Evolutionary conservation across 2,888 invertebrate genomes (phyloP), one percentile per base, ranked within the genome.

Genomic region (Idaea aversata): DNA sequence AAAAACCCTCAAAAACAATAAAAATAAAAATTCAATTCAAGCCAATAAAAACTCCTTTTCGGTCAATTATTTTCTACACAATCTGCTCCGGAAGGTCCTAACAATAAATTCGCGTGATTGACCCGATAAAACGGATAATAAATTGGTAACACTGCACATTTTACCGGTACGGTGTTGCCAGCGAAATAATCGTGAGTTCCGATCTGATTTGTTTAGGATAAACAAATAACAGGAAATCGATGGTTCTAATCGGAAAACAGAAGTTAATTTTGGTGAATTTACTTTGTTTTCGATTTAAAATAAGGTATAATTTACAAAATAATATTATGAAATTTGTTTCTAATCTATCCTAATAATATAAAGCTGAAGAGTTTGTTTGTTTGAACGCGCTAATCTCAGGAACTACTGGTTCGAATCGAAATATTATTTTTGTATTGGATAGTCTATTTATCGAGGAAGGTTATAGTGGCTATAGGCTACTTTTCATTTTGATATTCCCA

Each of bases 91-190:
- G 47, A 47, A 47, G 47, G 47, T 47, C 47, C 47, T 47, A 47
- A 47, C 47, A 47, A 47, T 47, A 47, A 47, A 47, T 47, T 47
- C 47, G 47, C 47, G 47, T 47, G 47, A 47, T 47, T 47, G 47
- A 47, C 58, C 15, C 7, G 58, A 59, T 59, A 59, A 59, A n/a
- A 16, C 7, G 58, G 16, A 59, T 16, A 59, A 59, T 59, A 59
- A 59, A 59, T 59, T 59, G 58, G 58, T 16, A 59, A 59, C 58
- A 59, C 4, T 59, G 15, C 58, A 59, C 58, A 59, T 59, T 59
- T 59, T 59, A 16, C 58, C 58, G 58, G 6, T 59, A 15, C 16
- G 58, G 47, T 47, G 47, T 47, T 47, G 47, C 47, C 47, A 47
- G 47, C 13, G 47, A 47, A 47, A 47, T 47, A 47, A 47, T 47